A percentile compares a stretch with the other conserved stretches of the same genome.
Evolutionary conservation across 2,888 invertebrate genomes (phyloP).

Genomic region (Cryptophagus acutangulus): DNA sequence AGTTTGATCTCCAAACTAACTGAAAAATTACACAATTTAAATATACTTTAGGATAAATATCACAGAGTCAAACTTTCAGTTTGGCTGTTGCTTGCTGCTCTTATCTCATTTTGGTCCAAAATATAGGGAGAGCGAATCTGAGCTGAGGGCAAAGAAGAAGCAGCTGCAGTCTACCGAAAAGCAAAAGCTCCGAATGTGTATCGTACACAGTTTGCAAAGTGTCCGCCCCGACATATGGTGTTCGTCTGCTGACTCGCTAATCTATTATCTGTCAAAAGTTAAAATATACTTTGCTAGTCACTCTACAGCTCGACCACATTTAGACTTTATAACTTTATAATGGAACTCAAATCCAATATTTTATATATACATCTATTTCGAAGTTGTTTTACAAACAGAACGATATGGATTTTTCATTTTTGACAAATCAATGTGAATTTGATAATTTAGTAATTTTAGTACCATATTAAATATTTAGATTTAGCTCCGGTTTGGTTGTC

Average conservation of each 20-base stretch:
- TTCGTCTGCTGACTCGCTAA: conserved; percentile 15
- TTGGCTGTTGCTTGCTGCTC: too few relatives aligned
- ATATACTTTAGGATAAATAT: too few relatives aligned
- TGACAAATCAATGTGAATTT: too few relatives aligned
- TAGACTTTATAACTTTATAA: not conserved
- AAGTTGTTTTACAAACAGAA: not conserved
- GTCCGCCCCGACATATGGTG: conserved; percentile 17
- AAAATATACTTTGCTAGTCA: conserved; percentile 14
- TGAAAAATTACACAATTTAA: too few relatives aligned
- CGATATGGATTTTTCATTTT: too few relatives aligned
- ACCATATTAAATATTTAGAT: too few relatives aligned
- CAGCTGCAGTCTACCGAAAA: conserved; percentile 14
- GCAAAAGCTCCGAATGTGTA: conserved; percentile 9
- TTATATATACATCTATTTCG: not conserved
- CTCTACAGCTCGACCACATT: not conserved
- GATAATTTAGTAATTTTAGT: too few relatives aligned
- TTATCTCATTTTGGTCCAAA: conserved; percentile 14
- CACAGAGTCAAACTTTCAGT: too few relatives aligned
- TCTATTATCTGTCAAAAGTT: conserved; percentile 18
- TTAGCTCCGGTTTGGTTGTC: too few relatives aligned
- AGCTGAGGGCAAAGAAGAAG: conserved; percentile 1
- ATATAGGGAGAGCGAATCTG: conserved; percentile 8
- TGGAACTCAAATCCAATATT: not conserved
- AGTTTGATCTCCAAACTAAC: too few relatives aligned
- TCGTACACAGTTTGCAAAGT: conserved; percentile 12